Conservation (phyloP, 2,797 vertebrate genomes). For the Parauchenoglanis ngamensis region DNA sequence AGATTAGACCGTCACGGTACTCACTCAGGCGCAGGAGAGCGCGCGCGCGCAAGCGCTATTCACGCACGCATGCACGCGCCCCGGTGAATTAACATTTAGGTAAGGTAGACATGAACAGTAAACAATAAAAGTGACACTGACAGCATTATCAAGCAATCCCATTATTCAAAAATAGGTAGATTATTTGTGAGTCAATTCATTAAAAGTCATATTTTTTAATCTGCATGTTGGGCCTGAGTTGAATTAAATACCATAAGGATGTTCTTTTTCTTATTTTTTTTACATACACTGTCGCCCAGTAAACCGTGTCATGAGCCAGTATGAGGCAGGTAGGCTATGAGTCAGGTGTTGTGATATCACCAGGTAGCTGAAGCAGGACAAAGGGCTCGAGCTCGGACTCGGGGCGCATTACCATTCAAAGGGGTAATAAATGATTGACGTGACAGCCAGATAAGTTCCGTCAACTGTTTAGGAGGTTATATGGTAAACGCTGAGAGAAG, state of each 20-base stretch:
- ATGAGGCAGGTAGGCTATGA: conserved; percentile 21
- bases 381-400: conserved; percentile 25
- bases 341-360: conserved; percentile 15
- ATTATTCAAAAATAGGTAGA: background rate
- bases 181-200: background rate
- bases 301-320: background rate
- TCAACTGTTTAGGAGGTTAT: conserved; percentile 35
- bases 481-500: background rate
- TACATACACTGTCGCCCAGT: background rate
- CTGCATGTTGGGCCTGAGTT: background rate
- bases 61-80: conserved; percentile 46
- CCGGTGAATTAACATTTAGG: conserved; percentile 45
- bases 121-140: background rate
- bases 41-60: background rate
- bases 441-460: conserved; percentile 46
- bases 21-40: conserved; percentile 22
- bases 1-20: conserved; percentile 50
- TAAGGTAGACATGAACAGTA: conserved; percentile 12
- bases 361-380: conserved; percentile 50
- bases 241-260: background rate
- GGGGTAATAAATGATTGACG: conserved; percentile 44
- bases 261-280: background rate
- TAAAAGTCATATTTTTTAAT: background rate
- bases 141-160: background rate
- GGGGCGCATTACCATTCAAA: conserved; percentile 30